These are phyloP conservation scores for Narcine bancroftii DNA, from an alignment of 2,113 vertebrate species.

Conservation along the genomic window DNA sequence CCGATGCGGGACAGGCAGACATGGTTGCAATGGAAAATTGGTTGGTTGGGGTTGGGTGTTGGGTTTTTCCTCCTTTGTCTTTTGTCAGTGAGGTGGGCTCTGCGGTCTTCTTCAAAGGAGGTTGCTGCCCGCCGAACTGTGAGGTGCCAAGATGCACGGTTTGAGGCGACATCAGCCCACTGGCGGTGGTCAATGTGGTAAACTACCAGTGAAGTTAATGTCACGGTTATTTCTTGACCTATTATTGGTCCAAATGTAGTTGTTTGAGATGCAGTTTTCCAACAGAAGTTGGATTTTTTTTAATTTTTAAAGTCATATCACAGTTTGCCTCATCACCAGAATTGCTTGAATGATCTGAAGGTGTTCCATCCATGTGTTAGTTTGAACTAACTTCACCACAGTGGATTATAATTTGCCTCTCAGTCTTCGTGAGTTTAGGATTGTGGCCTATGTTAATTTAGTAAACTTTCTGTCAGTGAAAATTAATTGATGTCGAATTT, in stretches of 20 bases:
- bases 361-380: not conserved
- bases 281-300: too few relatives aligned
- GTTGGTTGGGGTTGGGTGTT: too few relatives aligned
- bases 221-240: not conserved
- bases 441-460: not conserved
- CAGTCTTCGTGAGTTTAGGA: not conserved
- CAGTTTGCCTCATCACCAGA: not conserved
- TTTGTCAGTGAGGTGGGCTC: too few relatives aligned
- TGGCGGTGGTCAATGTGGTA: too few relatives aligned
- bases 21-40: too few relatives aligned
- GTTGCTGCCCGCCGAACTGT: too few relatives aligned
- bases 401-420: not conserved
- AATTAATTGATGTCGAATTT: not conserved
- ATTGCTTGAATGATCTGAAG: not conserved
- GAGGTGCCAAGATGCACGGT: too few relatives aligned
- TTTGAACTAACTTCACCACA: not conserved
- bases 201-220: not conserved
- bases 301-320: too few relatives aligned
- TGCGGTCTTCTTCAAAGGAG: too few relatives aligned
- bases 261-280: not conserved
- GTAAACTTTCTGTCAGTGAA: not conserved
- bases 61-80: too few relatives aligned
- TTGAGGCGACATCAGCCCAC: too few relatives aligned
- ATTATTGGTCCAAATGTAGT: not conserved
- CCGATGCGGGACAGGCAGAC: too few relatives aligned